phyloP scores from a whole-genome alignment of 2,888 invertebrate genomes.

The Trypoxylon attenuatum region DNA sequence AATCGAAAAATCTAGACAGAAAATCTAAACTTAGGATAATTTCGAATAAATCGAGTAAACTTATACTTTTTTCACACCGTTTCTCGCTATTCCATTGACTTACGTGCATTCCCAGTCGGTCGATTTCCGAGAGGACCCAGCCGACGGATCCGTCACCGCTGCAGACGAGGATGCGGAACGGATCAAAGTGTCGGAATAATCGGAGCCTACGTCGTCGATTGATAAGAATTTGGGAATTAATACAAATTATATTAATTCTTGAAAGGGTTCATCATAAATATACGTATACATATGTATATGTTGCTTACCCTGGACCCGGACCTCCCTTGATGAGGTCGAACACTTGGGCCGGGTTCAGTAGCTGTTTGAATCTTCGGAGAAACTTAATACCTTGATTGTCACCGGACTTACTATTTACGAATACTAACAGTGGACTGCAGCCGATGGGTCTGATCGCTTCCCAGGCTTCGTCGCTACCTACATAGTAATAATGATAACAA shows the following conservation, averaged over 20 bases:
- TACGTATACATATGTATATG: too few species aligned
- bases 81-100: too few species aligned
- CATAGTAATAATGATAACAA: slow-evolving; percentile 9
- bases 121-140: slow-evolving; percentile 98
- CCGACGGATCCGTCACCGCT: slow-evolving; percentile 98
- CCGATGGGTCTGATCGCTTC: slow-evolving; percentile 82
- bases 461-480: slow-evolving; percentile 91
- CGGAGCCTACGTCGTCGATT: slow-evolving; percentile 84
- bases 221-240: background rate
- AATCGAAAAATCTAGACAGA: too few species aligned
- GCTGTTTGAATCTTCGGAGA: slow-evolving; percentile 93
- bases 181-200: slow-evolving; percentile 95
- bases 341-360: slow-evolving; percentile 97
- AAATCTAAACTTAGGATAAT: too few species aligned
- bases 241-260: background rate
- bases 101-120: slow-evolving; percentile 95
- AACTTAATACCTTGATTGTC: slow-evolving; percentile 99
- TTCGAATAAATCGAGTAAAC: too few species aligned
- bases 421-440: slow-evolving; percentile 91
- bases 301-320: slow-evolving; percentile 88
- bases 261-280: slow-evolving; percentile 19
- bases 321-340: slow-evolving; percentile 94
- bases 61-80: too few species aligned
- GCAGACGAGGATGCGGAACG: slow-evolving; percentile 96
- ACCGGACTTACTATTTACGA: slow-evolving; percentile 97